Base-by-base conservation (phyloP, 2,888 invertebrate species). In the Drosophila pseudotalamancana region DNA sequence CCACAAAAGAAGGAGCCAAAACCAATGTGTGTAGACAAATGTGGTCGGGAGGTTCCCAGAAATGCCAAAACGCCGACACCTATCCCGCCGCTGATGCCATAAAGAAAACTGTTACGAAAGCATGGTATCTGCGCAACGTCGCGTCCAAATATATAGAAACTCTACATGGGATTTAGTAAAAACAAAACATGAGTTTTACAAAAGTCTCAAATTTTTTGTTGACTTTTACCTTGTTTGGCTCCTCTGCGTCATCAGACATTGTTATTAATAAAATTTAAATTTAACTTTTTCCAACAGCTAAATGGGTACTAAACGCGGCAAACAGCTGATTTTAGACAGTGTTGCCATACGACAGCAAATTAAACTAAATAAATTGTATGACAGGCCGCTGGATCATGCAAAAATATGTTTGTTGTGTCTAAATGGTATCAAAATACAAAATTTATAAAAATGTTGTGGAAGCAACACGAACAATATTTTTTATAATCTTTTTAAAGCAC, bases 81-180 rank as follows among this genome's bases (percentile, higher is more conserved):
- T 19, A 96, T 83, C 45, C 96, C 96, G 39, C 95, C 93, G 48
- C 93, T 91, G 49, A 96, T 93, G 8, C 96, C 96, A 90, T 95
- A 95, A 0, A 97, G 88, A 85, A 95, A 95, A 88, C 95, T 95
- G 82, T 94, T 94, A 66, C 96, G 93, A 89, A 96, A 96, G 90
- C 97, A 97, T 0, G 96, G 96, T 62, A 97, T 95, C 91, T 95
- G 93, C 0, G 95, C 92, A 18, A 96, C 89, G 90, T 96, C 95
- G 75, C 94, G 92, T 8, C 96, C 96, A 90, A 96, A 95, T 46
- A 96, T 76, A 12, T 54, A 23, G 27, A 88, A 73, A 46, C 87
- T 86, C 83, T 83, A 34, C 2, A 32, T 3, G 6, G 4, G 6
- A 12, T n/a, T 5, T n/a, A n/a, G n/a, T n/a, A 12, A 14, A 2